Conservation (phyloP, 2,113 vertebrate species). For the Atractosteus spatula region DNA sequence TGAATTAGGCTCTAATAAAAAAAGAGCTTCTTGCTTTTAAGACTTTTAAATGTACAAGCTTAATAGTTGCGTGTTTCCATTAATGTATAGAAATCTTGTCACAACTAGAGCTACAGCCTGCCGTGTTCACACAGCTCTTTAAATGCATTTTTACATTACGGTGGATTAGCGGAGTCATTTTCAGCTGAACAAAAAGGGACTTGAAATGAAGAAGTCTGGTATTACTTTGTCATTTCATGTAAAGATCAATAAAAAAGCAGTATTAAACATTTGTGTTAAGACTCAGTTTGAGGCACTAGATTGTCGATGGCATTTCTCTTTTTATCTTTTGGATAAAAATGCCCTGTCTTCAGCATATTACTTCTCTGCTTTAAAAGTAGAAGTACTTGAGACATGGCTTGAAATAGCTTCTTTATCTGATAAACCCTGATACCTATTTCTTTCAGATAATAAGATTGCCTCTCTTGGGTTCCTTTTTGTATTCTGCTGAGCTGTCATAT, state of each 20-base stretch:
- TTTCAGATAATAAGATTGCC: no score
- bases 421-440: background rate
- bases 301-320: background rate
- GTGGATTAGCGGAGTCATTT: background rate
- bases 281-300: background rate
- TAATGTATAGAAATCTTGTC: no score
- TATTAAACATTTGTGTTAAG: background rate
- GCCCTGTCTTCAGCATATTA: background rate
- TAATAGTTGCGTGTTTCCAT: background rate
- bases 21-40: no score
- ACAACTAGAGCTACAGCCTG: background rate
- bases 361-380: background rate
- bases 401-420: background rate
- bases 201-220: no score
- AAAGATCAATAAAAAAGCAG: background rate
- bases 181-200: no score
- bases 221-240: no score
- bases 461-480: no score
- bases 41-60: background rate
- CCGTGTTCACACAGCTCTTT: background rate
- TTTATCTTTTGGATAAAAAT: slow-evolving; percentile 8
- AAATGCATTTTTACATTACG: background rate
- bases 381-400: background rate
- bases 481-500: no score
- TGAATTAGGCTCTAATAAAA: no score